These are phyloP conservation scores for Cephalopterus ornatus DNA, from an alignment of 2,113 vertebrate species.

Conservation along the genomic window DNA sequence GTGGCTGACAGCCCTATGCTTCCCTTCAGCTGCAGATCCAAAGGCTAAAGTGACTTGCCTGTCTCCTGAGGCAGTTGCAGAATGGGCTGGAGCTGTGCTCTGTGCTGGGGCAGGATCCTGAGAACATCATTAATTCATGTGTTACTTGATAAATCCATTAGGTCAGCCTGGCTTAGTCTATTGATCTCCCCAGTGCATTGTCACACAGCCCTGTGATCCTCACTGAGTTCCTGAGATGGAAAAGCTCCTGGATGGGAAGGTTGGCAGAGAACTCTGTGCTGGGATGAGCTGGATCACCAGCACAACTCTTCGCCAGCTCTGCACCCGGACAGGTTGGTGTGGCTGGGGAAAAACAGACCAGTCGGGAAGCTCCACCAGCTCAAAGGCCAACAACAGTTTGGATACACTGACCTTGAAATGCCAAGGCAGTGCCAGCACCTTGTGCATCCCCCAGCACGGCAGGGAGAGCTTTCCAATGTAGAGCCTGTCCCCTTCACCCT, in stretches of 20 bases:
- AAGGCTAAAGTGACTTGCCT: background rate
- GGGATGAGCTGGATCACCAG: background rate
- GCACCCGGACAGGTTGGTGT: background rate
- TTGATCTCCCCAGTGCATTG: background rate
- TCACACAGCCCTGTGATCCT: background rate
- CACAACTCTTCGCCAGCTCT: background rate
- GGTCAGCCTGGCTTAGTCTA: background rate
- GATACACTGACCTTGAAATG: accelerated
- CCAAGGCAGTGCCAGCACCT: background rate
- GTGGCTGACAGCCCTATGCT: background rate
- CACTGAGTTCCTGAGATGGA: accelerated
- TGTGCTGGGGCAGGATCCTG: background rate
- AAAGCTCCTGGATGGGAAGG: background rate
- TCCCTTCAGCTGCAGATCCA: background rate
- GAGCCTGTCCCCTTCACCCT: accelerated
- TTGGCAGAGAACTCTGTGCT: background rate
- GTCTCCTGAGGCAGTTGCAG: background rate
- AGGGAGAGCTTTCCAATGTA: background rate
- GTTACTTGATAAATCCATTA: background rate
- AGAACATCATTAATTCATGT: background rate
- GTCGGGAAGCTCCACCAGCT: background rate
- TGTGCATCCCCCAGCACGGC: accelerated
- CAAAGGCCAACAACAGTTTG: accelerated
- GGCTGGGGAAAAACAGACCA: background rate
- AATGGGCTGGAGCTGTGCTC: background rate